Conservation (phyloP, 2,113 vertebrate species). For the Bubo scandiacus region DNA sequence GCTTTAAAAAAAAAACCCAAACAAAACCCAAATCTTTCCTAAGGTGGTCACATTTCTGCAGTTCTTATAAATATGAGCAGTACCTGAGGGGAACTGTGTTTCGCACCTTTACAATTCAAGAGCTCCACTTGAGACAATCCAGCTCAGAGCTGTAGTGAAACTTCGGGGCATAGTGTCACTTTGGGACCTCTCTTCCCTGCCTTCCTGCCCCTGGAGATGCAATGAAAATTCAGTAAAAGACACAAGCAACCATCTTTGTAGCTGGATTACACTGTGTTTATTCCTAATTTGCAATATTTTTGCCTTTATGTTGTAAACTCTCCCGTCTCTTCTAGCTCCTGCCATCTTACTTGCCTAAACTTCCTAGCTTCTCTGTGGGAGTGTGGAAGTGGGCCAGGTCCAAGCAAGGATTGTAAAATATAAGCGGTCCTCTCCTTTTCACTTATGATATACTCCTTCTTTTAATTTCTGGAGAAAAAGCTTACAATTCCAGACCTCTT, state of each 20-base stretch:
- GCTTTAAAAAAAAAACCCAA: background rate
- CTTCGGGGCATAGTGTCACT: background rate
- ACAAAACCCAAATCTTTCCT: background rate
- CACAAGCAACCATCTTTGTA: background rate
- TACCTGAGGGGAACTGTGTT: background rate
- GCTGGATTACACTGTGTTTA: background rate
- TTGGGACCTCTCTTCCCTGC: background rate
- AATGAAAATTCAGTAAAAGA: background rate
- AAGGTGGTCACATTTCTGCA: background rate
- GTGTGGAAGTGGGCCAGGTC: background rate
- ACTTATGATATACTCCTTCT: background rate
- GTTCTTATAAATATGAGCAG: background rate
- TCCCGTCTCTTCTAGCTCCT: background rate
- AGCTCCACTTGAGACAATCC: background rate
- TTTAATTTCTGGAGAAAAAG: background rate
- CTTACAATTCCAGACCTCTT: background rate
- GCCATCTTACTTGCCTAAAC: background rate
- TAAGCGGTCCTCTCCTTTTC: background rate
- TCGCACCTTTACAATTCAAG: background rate
- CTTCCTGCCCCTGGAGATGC: background rate
- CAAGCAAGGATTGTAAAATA: background rate
- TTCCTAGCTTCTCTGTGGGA: background rate
- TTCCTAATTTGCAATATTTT: background rate
- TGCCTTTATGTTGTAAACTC: background rate
- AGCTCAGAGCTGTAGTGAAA: background rate